A percentile compares a stretch with the other conserved stretches of the same genome.
These are phyloP conservation scores for Mustelus asterias DNA, from an alignment of 2,113 vertebrate genomes.

Conservation along the genomic window DNA sequence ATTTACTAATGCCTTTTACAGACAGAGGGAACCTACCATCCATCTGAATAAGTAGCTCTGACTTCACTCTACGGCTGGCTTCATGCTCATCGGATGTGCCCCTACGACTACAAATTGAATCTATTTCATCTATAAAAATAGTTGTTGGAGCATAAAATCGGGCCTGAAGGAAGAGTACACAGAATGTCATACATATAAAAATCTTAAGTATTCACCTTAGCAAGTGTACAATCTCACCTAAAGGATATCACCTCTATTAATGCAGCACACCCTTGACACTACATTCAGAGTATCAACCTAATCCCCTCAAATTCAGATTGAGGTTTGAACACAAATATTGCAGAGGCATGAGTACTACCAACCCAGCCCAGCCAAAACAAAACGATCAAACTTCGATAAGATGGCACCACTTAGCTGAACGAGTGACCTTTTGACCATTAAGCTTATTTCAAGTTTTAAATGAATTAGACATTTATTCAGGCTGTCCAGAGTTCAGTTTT, in stretches of 20 bases:
- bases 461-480: background rate
- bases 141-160: constrained; percentile 71
- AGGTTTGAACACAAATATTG: no score
- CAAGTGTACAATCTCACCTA: background rate
- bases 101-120: constrained; percentile 70
- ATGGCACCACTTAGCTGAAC: background rate
- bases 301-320: no score
- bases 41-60: constrained; percentile 73
- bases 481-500: background rate
- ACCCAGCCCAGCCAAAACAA: no score
- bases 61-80: constrained; percentile 72
- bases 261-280: background rate
- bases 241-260: background rate
- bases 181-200: background rate
- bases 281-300: background rate
- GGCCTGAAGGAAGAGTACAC: constrained; percentile 49
- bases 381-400: no score
- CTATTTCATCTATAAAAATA: constrained; percentile 74
- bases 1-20: constrained; percentile 20
- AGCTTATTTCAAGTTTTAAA: background rate
- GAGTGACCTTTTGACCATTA: background rate
- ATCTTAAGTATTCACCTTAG: background rate
- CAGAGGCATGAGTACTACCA: no score
- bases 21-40: constrained; percentile 57
- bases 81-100: constrained; percentile 70